Evolutionary conservation across 2,797 vertebrate species (phyloP).

Genomic region (Eidolon dupreanum): DNA sequence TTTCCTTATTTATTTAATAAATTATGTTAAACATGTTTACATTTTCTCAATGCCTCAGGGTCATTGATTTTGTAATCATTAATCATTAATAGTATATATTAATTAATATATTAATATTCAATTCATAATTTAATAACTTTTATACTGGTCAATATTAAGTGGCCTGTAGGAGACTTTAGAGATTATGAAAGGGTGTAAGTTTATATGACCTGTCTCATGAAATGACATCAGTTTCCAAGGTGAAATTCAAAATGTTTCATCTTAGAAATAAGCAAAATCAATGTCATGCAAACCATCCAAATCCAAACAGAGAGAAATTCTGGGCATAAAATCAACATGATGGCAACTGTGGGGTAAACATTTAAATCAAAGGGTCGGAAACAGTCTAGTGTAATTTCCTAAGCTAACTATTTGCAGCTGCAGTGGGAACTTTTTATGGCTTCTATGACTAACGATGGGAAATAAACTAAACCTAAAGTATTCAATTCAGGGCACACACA

Average conservation of each 20-base stretch:
- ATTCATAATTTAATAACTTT: constrained; percentile 2
- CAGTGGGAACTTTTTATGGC: neutral
- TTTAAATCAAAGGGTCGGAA: constrained; percentile 23
- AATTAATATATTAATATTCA: neutral
- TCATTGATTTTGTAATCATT: neutral
- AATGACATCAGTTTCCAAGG: neutral
- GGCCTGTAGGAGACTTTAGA: neutral
- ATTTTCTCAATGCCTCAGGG: neutral
- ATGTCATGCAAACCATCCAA: neutral
- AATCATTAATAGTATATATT: neutral
- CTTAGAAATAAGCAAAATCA: constrained; percentile 12
- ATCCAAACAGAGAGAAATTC: constrained; percentile 34
- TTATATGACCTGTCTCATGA: neutral
- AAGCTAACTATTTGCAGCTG: neutral
- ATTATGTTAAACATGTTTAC: neutral
- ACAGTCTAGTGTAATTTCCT: neutral
- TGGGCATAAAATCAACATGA: constrained; percentile 13
- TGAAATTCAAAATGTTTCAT: neutral
- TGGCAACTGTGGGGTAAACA: constrained; percentile 46
- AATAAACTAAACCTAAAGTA: neutral
- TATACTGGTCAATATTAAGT: neutral
- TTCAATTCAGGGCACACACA: neutral
- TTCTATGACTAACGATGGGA: neutral
- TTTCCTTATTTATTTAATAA: neutral
- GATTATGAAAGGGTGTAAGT: neutral